These are phyloP conservation scores for Rafetus swinhoei DNA, from an alignment of 2,113 vertebrate species.

Conservation along the genomic window DNA sequence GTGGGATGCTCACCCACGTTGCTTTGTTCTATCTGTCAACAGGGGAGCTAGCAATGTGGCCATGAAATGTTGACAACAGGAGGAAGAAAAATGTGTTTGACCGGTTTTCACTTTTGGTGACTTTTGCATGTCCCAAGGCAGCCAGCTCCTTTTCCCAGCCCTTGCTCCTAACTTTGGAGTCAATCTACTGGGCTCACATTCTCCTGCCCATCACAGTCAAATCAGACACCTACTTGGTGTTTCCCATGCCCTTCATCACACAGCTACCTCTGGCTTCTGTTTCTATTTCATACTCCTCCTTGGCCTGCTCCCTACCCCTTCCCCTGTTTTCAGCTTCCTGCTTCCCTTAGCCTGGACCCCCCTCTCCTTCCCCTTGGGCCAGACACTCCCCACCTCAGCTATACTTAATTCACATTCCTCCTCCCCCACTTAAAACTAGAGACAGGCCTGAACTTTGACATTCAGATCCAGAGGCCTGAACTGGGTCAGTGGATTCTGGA, in stretches of 20 bases:
- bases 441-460: neutral
- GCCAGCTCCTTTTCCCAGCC: neutral
- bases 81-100: too few species aligned
- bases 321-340: neutral
- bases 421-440: neutral
- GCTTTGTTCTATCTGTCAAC: too few species aligned
- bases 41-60: too few species aligned
- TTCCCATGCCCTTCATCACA: neutral
- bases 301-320: neutral
- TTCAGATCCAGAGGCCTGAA: constrained; percentile 23
- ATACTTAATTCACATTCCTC: neutral
- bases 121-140: neutral
- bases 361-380: neutral
- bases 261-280: neutral
- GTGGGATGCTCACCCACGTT: too few species aligned
- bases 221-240: neutral
- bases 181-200: neutral
- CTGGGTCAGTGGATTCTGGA: constrained; percentile 17
- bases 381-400: neutral
- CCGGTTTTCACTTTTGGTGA: too few species aligned
- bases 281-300: neutral
- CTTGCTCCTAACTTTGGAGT: neutral
- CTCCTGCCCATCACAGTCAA: neutral
- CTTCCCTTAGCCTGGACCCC: neutral
- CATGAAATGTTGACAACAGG: too few species aligned